Evolutionary conservation across 2,888 invertebrate genomes (phyloP).

Genomic region (Teleiodes luculella): DNA sequence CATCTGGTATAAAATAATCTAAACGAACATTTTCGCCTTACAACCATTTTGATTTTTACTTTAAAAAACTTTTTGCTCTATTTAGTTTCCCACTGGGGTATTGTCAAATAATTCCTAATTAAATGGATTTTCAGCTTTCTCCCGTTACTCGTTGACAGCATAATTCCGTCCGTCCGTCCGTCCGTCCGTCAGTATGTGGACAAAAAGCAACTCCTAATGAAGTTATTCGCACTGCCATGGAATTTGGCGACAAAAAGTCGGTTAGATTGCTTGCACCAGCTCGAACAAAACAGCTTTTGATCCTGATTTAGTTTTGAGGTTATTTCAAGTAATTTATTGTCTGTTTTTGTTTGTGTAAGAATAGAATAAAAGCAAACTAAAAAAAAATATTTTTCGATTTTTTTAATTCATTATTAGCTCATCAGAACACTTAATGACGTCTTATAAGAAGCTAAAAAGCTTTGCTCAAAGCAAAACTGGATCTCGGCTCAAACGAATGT

Average conservation of each 20-base stretch:
- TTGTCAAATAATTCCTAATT: slow-evolving; percentile 2
- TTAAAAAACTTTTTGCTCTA: too few species aligned
- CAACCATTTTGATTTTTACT: too few species aligned
- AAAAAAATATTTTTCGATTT: too few species aligned
- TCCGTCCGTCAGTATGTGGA: slow-evolving; percentile 28
- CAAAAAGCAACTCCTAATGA: slow-evolving; percentile 42
- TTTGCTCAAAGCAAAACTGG: too few species aligned
- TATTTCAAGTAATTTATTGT: not conserved
- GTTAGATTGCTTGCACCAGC: not conserved
- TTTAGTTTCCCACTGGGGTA: too few species aligned
- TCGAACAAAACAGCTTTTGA: not conserved
- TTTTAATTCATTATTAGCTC: too few species aligned
- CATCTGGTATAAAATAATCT: too few species aligned
- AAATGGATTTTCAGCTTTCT: not conserved
- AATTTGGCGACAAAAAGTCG: slow-evolving; percentile 19
- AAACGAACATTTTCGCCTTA: too few species aligned
- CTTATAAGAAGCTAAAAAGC: too few species aligned
- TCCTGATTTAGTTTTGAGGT: not conserved
- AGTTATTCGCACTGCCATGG: slow-evolving; percentile 43
- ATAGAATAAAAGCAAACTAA: too few species aligned
- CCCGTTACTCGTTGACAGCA: slow-evolving; percentile 37
- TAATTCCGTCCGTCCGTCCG: slow-evolving; percentile 35
- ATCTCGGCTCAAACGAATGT: too few species aligned
- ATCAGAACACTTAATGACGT: too few species aligned
- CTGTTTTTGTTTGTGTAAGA: not conserved